Evolutionary conservation across 2,888 invertebrate species (phyloP).

Genomic region (Oligia fasciuncula): DNA sequence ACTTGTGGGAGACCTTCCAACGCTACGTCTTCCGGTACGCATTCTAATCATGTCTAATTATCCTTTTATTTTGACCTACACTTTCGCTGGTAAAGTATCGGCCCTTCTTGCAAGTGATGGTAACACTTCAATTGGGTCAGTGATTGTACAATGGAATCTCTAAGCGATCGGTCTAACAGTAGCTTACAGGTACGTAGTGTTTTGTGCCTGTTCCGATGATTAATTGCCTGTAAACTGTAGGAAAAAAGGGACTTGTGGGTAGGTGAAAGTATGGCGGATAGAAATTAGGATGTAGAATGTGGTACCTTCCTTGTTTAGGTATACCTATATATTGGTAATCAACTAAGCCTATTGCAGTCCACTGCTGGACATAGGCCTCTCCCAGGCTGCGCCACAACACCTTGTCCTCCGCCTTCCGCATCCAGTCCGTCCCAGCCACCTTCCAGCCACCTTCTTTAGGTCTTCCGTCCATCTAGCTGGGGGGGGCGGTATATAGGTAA

Average conservation of each 20-base stretch:
- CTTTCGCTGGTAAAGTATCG: not conserved
- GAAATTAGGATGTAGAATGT: not conserved
- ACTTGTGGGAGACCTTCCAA: too few relatives aligned
- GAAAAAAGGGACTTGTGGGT: not conserved
- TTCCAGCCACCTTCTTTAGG: too few relatives aligned
- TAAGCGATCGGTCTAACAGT: not conserved
- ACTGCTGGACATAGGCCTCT: too few relatives aligned
- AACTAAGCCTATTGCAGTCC: too few relatives aligned
- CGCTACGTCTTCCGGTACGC: too few relatives aligned
- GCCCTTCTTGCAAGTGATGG: conserved; percentile 6
- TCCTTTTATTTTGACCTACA: not conserved
- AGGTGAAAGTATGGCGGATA: not conserved
- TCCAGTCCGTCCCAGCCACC: too few relatives aligned
- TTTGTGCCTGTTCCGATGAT: conserved; percentile 4
- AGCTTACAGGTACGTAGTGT: not conserved
- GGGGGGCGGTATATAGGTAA: too few relatives aligned
- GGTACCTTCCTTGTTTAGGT: too few relatives aligned
- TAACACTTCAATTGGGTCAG: conserved; percentile 29
- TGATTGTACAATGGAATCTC: conserved; percentile 30
- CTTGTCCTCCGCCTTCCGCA: too few relatives aligned
- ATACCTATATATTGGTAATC: too few relatives aligned
- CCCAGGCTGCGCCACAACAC: too few relatives aligned
- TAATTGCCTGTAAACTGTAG: conserved; percentile 2
- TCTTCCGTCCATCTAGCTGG: too few relatives aligned
- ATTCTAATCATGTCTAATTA: not conserved